Evolutionary conservation across 2,888 invertebrate species (phyloP).

Genomic region (Aleiodes testaceus): DNA sequence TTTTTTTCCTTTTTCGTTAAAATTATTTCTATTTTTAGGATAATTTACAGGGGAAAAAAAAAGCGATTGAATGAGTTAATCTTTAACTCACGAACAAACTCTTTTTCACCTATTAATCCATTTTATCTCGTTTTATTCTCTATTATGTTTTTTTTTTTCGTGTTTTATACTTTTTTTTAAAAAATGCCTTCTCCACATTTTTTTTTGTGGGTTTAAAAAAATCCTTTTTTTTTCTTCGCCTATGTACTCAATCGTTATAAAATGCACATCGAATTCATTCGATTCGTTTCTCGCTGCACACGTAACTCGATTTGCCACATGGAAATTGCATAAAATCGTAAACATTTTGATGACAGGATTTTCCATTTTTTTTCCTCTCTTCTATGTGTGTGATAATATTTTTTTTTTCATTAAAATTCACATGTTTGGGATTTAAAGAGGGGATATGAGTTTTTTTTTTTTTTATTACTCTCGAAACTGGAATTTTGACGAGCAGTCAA

Average conservation of each 20-base stretch:
- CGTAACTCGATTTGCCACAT: neutral
- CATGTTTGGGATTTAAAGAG: neutral
- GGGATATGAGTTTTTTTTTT: conserved; percentile 1
- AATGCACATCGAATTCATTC: neutral
- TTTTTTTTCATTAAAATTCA: neutral
- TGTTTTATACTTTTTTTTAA: no score
- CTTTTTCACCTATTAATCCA: neutral
- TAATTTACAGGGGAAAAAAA: neutral
- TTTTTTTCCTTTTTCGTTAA: neutral
- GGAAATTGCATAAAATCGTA: conserved; percentile 1
- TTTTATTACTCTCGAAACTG: neutral
- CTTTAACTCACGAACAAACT: neutral
- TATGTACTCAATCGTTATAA: neutral
- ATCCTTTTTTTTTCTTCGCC: no score
- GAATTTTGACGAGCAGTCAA: neutral
- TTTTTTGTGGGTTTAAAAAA: no score
- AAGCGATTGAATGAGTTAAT: neutral
- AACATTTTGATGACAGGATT: neutral
- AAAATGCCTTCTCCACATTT: no score
- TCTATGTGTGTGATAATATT: neutral
- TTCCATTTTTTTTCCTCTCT: neutral
- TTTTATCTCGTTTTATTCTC: neutral
- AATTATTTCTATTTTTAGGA: neutral
- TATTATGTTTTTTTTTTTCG: no score
- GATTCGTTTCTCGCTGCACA: neutral